Conservation (phyloP, 1,140 invertebrate genomes). For the Brachionus rotundiformis region DNA sequence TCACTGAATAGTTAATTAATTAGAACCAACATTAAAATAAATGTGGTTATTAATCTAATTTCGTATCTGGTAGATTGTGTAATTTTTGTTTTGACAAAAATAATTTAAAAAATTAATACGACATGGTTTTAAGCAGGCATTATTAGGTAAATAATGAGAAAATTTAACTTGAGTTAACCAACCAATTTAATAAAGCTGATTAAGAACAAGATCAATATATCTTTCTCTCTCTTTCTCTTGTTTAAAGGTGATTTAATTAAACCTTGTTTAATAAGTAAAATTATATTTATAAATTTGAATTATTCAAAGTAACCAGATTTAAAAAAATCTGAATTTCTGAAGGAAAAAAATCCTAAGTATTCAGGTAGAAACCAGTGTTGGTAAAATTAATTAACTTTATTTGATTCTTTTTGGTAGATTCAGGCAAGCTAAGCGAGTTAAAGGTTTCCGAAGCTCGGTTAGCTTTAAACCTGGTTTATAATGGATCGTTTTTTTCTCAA, state of each 20-base stretch:
- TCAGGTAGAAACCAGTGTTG: conserved; percentile 5
- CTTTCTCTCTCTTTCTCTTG: too few species aligned
- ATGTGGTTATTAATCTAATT: too few species aligned
- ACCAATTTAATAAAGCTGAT: background rate
- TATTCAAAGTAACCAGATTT: background rate
- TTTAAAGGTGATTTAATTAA: background rate
- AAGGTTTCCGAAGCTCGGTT: conserved; percentile 3
- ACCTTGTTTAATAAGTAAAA: too few species aligned
- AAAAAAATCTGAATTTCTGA: background rate
- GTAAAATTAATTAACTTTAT: background rate
- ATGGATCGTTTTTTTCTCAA: background rate
- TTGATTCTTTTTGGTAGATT: background rate
- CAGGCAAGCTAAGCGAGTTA: background rate
- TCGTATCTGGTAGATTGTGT: too few species aligned
- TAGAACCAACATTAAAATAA: too few species aligned
- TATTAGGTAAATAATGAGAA: too few species aligned
- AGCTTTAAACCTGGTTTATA: background rate
- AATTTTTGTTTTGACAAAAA: too few species aligned
- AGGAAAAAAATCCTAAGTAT: background rate
- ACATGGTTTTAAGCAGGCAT: too few species aligned
- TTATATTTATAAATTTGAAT: too few species aligned
- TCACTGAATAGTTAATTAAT: too few species aligned
- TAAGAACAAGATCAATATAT: background rate
- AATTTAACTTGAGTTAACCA: background rate
- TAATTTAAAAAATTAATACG: too few species aligned